Conservation (phyloP, 2,888 invertebrate species). For the Aspidiotus destructor region DNA sequence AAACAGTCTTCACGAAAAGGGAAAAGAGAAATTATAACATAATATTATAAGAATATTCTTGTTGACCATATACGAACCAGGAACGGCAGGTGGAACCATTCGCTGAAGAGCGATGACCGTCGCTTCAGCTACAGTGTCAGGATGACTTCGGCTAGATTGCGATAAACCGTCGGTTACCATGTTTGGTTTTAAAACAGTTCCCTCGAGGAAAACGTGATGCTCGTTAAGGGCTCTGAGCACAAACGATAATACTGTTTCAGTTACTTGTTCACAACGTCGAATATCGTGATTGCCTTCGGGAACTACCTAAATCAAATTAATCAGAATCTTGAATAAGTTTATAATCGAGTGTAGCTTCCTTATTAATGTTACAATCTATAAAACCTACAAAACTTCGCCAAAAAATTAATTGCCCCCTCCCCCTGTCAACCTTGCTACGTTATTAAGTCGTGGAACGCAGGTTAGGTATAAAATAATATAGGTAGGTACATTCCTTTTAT, state of each 20-base stretch:
- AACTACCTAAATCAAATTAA: conserved; percentile 50
- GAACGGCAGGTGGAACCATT: conserved; percentile 91
- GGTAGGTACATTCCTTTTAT: too few relatives aligned
- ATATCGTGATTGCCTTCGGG: conserved; percentile 96
- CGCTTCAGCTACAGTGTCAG: conserved; percentile 77
- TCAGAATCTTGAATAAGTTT: neutral
- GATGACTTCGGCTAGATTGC: conserved; percentile 61
- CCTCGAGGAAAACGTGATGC: conserved; percentile 95
- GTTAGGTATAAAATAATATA: too few relatives aligned
- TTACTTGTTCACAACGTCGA: conserved; percentile 84
- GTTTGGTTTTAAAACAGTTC: conserved; percentile 95
- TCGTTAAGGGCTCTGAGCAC: conserved; percentile 93
- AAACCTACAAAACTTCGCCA: neutral
- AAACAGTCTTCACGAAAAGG: conserved; percentile 14
- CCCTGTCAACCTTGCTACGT: too few relatives aligned
- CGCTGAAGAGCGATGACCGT: conserved; percentile 87
- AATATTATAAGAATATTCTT: neutral
- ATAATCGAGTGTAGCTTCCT: too few relatives aligned
- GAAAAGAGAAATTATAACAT: neutral
- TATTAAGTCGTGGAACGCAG: too few relatives aligned
- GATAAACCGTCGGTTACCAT: conserved; percentile 93
- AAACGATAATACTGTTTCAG: conserved; percentile 87
- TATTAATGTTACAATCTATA: neutral
- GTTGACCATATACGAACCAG: conserved; percentile 50
- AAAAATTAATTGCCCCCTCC: too few relatives aligned